phyloP scores from a whole-genome alignment of 2,888 invertebrate genomes.

The Synanthedon tipuliformis region DNA sequence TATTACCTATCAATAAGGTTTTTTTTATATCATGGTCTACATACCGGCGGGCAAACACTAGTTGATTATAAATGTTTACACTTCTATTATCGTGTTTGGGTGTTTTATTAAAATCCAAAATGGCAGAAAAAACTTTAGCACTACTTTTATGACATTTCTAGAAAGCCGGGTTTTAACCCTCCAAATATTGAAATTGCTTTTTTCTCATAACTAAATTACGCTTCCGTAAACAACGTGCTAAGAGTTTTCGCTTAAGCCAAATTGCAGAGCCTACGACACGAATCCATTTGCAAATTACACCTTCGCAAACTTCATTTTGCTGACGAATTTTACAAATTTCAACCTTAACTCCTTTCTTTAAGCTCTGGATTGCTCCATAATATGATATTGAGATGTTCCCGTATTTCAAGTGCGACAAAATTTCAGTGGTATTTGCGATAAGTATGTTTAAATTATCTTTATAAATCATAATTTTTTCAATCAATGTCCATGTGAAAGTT shows the following conservation, averaged over 20 bases:
- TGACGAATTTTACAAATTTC: slow-evolving; percentile 5
- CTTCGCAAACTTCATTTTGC: slow-evolving; percentile 17
- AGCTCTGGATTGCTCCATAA: background rate
- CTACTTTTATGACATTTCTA: too few relatives aligned
- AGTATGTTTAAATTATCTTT: background rate
- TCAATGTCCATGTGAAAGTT: too few relatives aligned
- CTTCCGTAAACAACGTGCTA: slow-evolving; percentile 31
- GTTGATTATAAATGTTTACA: too few relatives aligned
- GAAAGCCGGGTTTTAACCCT: too few relatives aligned
- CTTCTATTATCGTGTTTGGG: too few relatives aligned
- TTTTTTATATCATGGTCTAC: too few relatives aligned
- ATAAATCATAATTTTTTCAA: background rate
- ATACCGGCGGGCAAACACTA: too few relatives aligned
- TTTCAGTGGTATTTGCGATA: background rate
- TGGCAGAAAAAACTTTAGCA: too few relatives aligned
- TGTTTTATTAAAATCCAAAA: too few relatives aligned
- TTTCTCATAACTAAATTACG: slow-evolving; percentile 1
- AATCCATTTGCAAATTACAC: slow-evolving; percentile 66
- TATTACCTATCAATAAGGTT: too few relatives aligned
- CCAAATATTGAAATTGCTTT: background rate
- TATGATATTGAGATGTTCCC: background rate
- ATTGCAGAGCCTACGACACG: slow-evolving; percentile 57
- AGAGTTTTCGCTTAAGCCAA: slow-evolving; percentile 57
- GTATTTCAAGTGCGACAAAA: background rate
- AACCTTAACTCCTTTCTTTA: slow-evolving; percentile 1